Conservation (phyloP, 53 echinoderm and acorn worm genomes). For the Crossaster papposus region DNA sequence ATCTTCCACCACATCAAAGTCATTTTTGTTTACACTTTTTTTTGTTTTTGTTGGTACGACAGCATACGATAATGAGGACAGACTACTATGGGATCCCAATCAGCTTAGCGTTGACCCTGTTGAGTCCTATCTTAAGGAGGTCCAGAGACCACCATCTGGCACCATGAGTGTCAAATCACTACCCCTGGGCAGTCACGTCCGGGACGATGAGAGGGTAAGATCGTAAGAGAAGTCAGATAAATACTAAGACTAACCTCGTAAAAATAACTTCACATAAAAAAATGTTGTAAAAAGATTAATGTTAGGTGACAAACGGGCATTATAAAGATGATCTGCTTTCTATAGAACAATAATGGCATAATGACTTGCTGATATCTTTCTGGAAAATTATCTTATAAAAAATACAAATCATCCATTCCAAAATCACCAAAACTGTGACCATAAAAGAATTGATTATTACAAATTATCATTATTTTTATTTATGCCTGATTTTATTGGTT, state of each 20-base stretch:
- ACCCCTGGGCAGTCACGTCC: slow-evolving; percentile 74
- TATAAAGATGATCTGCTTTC: too few species aligned
- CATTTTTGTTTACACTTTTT: neutral
- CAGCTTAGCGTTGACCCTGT: slow-evolving; percentile 70
- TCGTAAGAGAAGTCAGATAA: neutral
- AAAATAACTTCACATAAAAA: neutral
- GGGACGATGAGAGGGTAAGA: slow-evolving; percentile 91
- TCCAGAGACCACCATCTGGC: slow-evolving; percentile 70
- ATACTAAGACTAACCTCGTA: too few species aligned
- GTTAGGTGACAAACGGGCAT: too few species aligned
- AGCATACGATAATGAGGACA: slow-evolving; percentile 95
- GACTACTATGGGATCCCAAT: slow-evolving; percentile 90
- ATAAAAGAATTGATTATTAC: too few species aligned
- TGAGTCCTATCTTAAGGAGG: slow-evolving; percentile 75
- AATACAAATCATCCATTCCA: too few species aligned
- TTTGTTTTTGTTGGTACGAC: neutral
- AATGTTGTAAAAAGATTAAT: too few species aligned
- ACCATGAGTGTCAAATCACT: slow-evolving; percentile 72
- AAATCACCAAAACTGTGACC: too few species aligned
- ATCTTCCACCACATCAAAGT: neutral
- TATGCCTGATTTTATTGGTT: too few species aligned
- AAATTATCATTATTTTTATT: too few species aligned
- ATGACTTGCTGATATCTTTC: too few species aligned
- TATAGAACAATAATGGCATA: too few species aligned
- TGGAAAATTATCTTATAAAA: too few species aligned